phyloP scores from a whole-genome alignment of 2,113 vertebrate genomes.

The Malurus alboscapulatus region DNA sequence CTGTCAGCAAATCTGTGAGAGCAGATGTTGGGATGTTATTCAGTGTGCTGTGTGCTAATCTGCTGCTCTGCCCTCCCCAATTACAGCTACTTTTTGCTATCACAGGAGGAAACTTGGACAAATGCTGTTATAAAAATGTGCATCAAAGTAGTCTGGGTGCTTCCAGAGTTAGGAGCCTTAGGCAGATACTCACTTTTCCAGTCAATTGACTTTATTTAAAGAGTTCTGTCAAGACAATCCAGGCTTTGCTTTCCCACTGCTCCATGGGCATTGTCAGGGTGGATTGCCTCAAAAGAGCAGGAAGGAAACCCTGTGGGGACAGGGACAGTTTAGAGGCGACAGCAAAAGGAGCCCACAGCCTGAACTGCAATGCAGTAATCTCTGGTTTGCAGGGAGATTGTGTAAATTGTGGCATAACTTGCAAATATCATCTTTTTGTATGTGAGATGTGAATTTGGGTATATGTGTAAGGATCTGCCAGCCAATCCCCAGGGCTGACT shows the following conservation, averaged over 20 bases:
- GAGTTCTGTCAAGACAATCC: background rate
- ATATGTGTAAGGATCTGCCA: background rate
- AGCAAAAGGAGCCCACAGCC: background rate
- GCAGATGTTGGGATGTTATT: slow-evolving; percentile 53
- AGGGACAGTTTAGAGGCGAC: background rate
- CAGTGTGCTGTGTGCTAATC: slow-evolving; percentile 27
- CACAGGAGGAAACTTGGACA: background rate
- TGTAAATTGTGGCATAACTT: background rate
- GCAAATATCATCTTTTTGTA: background rate
- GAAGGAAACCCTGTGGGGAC: background rate
- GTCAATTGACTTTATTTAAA: slow-evolving; percentile 20
- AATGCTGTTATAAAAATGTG: background rate
- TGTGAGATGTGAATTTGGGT: rapidly evolving
- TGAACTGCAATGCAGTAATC: background rate
- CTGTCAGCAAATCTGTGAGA: slow-evolving; percentile 62
- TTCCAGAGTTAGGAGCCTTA: background rate
- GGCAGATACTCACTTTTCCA: slow-evolving; percentile 13
- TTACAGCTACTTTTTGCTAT: background rate
- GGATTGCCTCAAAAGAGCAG: background rate
- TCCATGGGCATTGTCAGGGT: background rate
- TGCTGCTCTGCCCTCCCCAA: slow-evolving; percentile 5
- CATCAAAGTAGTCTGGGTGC: background rate
- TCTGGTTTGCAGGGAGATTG: background rate
- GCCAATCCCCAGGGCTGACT: background rate
- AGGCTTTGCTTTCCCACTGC: background rate